Evolutionary conservation across 2,888 invertebrate species (phyloP), one percentile per base, ranked within the genome.

Genomic region (Endomychus coccineus): DNA sequence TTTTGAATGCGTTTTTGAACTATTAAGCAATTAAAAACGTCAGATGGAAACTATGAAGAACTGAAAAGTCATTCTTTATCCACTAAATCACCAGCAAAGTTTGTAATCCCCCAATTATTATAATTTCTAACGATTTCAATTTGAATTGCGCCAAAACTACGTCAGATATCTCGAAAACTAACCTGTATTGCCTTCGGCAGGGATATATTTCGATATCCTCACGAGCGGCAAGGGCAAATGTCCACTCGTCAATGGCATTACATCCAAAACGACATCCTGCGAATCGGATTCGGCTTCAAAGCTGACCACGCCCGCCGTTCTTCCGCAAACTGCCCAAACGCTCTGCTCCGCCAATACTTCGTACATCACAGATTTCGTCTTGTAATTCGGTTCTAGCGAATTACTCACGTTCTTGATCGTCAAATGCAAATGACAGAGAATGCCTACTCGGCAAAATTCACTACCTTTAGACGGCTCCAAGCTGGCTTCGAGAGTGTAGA

Each of bases 161-260:
- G n/a, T n/a, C n/a, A n/a, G n/a, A n/a, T n/a, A n/a, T n/a, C n/a
- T n/a, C 16, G 7, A n/a, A 7, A 19, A 24, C 41, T 46, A 35
- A 56, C 55, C 57, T 44, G 49, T 34, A 14, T 42, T 31, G 24
- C 31, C 45, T 33, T 75, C 80, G 16, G 86, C 86, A 2, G 87
- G 86, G 54, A 88, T 86, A 64, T 92, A 94, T 56, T 89, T 89
- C 3, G 89, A 90, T 16, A 95, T 71, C 33, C 90, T 73, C 39
- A 95, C 85, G 33, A 83, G 76, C 3, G 95, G 94, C 50, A 94
- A 72, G 5, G 92, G 92, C 44, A 94, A 70, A 61, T 83, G 87
- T 12, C 95, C 95, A 13, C 89, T 84, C 13, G 82, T 81, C n/a
- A 95, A 67, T 2, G 94, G 94, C 85, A 94, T 89, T 19, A 94